Evolutionary conservation across 1,140 invertebrate genomes (phyloP).

Genomic region (Latrodectus geometricus): DNA sequence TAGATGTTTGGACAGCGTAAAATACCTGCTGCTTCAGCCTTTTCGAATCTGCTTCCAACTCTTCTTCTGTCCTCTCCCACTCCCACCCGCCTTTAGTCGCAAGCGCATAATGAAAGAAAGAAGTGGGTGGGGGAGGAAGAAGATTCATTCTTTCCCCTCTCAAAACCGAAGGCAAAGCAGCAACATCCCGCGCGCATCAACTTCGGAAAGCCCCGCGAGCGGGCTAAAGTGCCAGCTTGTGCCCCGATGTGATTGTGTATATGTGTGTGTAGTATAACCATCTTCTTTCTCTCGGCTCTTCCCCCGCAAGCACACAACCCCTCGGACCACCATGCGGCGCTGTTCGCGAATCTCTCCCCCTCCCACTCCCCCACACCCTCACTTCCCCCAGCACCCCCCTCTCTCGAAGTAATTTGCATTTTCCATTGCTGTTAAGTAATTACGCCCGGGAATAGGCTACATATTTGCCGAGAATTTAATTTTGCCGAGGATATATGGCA

Average conservation of each 20-base stretch:
- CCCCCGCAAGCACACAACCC: neutral
- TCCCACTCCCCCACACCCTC: neutral
- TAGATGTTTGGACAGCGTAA: constrained; percentile 62
- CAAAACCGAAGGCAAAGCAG: neutral
- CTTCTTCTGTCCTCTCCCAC: neutral
- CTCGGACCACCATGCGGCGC: neutral
- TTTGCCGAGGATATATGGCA: constrained; percentile 62
- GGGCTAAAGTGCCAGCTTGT: constrained; percentile 58
- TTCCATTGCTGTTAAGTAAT: constrained; percentile 63
- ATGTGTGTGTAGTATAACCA: neutral
- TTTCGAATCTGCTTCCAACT: neutral
- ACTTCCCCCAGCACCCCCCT: neutral
- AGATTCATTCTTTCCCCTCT: neutral
- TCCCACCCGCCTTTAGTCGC: constrained; percentile 8
- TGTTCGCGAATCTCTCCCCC: neutral
- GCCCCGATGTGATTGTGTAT: constrained; percentile 3
- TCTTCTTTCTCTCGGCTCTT: neutral
- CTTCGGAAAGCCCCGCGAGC: constrained; percentile 39
- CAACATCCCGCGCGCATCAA: constrained; percentile 48
- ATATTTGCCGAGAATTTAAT: constrained; percentile 63
- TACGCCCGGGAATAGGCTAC: constrained; percentile 62
- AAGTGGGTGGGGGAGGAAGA: constrained; percentile 4
- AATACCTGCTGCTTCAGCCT: constrained; percentile 53
- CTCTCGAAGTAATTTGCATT: constrained; percentile 60
- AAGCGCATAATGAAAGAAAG: constrained; percentile 51